Evolutionary conservation across 2,888 invertebrate genomes (phyloP), one percentile per base, ranked within the genome.

Genomic region (Drosophila kuntzei): DNA sequence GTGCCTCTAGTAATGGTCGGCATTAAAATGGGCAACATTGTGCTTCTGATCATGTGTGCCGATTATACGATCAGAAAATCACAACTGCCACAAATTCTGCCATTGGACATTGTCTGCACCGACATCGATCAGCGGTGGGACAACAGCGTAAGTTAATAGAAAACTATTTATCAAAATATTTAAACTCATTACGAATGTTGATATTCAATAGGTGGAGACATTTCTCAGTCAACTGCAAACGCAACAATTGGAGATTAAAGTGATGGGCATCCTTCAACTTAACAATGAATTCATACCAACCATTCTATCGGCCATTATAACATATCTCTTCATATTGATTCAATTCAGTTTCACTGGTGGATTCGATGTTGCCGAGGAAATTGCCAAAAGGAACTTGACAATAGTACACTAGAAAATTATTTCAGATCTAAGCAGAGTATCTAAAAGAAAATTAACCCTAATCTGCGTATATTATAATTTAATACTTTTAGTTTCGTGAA

Each of bases 121-220:
- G 90, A 89, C 29, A 79, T 90, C 1, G 91, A 91, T 74, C 71
- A 51, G 12, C 80, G 91, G 2, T 91, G 90, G 91, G 89, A 90
- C 53, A 79, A 72, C 14, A 90, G 89, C 63, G 91, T 91, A 74
- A 73, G 90, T 79, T 16, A 7, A 2, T 27, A 6, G n/a, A n/a
- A n/a, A n/a, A n/a, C n/a, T 3, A 9, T 2, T 8, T 9, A 11
- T 43, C n/a, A 3, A 8, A 8, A 2, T 20, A 34, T n/a, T 34
- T 14, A 2, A 6, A 12, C 12, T 29, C 20, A n/a, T 18, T 6
- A 1, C 3, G 4, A 25, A 16, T n/a, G 5, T 7, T 9, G 9
- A 2, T 47, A n/a, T n/a, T 22, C 18, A 3, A n/a, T 27, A 78
- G 78, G 78, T 76, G 54, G 78, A 78, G 6, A 50, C 37, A 0